phyloP scores from a whole-genome alignment of 1,140 invertebrate species.

The Bathynomus jamesi region DNA sequence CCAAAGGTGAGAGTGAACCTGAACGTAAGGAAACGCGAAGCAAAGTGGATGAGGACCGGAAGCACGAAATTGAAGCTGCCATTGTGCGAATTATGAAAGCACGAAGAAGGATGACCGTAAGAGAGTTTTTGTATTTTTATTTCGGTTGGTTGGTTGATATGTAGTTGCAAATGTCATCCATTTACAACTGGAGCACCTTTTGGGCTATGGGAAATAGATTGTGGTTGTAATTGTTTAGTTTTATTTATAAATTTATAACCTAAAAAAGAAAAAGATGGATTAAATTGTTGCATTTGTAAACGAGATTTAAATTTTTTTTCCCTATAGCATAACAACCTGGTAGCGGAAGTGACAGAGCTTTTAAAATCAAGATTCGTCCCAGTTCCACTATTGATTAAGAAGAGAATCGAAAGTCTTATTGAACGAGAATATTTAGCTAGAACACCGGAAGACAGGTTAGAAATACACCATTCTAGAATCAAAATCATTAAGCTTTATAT shows the following conservation, averaged over 20 bases:
- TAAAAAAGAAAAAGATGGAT: not conserved
- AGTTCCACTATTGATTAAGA: slow-evolving; percentile 96
- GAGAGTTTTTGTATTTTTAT: slow-evolving; percentile 50
- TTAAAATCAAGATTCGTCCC: slow-evolving; percentile 92
- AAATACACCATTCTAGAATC: not conserved
- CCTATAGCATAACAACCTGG: slow-evolving; percentile 78
- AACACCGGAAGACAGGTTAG: slow-evolving; percentile 76
- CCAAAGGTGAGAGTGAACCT: slow-evolving; percentile 96
- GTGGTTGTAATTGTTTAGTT: not conserved
- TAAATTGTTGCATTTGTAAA: too few relatives aligned
- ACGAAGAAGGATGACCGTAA: slow-evolving; percentile 58
- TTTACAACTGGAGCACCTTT: slow-evolving; percentile 39
- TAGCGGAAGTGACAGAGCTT: slow-evolving; percentile 96
- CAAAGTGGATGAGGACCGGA: slow-evolving; percentile 98
- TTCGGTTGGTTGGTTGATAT: not conserved
- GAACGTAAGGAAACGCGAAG: slow-evolving; percentile 94
- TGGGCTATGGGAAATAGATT: slow-evolving; percentile 8
- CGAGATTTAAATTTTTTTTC: not conserved
- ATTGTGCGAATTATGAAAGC: slow-evolving; percentile 99
- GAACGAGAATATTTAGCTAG: slow-evolving; percentile 96
- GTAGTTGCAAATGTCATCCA: not conserved
- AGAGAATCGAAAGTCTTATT: slow-evolving; percentile 96
- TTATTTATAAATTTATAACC: not conserved
- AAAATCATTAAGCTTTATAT: not conserved
- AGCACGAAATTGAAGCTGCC: slow-evolving; percentile 99